Evolutionary conservation across 53 echinoderm and acorn worm genomes (phyloP), one percentile per base, ranked within the genome.

Genomic region (Antedon mediterranea): DNA sequence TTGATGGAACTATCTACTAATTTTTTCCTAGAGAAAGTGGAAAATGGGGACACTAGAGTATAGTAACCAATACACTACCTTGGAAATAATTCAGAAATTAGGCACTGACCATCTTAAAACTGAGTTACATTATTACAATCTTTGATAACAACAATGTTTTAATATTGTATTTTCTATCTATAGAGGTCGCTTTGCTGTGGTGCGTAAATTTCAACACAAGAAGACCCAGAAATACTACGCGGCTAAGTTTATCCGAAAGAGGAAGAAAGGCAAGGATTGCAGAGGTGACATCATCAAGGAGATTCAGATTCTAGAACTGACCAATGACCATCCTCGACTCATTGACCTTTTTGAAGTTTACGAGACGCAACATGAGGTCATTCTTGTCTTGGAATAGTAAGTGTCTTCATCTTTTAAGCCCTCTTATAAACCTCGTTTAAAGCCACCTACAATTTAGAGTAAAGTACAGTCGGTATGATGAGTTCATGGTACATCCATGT

Each of bases 311-410:
- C 81, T 98, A 43, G 98, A 98, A 81, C 88, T 86, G 82, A 90
- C 98, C 29, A 81, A 77, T 9, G 74, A 85, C 26, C 92, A 98
- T 43, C 90, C 89, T 0, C 79, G 98, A 32, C 80, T 98, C 32
- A 98, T 98, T 43, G 81, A 83, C 28, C 88, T 98, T 3, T 90
- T 87, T 31, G 92, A 98, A 71, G 87, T 98, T 32, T 98, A 90
- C 34, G 98, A 98, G 73, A 92, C 90, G 28, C 72, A 86, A 8
- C 84, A 81, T 28, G 98, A 98, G 31, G 90, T 98, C 71, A 92
- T 98, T 13, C 75, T 98, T 27, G 98, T 98, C 72, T 82, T 98
- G 70, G 98, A 98, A 90, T 98, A 88, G 98, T 98, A 90, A 92
- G 98, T 92, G 73, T 79, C n/a, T n/a, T n/a, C n/a, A n/a, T n/a